Base-by-base conservation (phyloP, 2,888 invertebrate species). In the Microlaimidae sp. region DNA sequence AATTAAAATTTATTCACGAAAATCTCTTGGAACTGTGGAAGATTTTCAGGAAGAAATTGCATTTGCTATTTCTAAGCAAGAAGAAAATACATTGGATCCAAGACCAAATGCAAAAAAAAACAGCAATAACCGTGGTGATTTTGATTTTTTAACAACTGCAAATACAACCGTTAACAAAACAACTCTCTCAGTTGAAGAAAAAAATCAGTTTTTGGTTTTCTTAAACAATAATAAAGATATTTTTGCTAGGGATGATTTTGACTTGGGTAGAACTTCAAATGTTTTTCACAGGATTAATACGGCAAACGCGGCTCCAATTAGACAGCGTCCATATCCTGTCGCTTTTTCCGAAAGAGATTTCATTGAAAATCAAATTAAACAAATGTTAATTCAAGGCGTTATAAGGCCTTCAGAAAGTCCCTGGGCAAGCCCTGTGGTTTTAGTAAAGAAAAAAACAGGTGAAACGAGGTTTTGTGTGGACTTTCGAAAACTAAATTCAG, bases 341-440 rank as follows among this genome's bases (percentile, higher is more conserved):
- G 17, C 47, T 17, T 7, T 47, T 17, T 23, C n/a, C 13, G 26
- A 47, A 47, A 10, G 47, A 23, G 21, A 7, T 13, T 5, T 26
- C 21, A 7, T 23, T 17, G 19, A 21, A 13, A 27, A 47, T 17
- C 47, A 47, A 7, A 23, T 47, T 4, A 25, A 23, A 19, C 17
- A 47, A 10, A 47, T 47, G 47, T 5, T 13, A 25, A 17, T 54
- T 28, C 27, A 21, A 17, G 54, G 49, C 4, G 53, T 57, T n/a
- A 55, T 55, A 25, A 55, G 58, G 27, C 63, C 58, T 2, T 64
- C 64, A 2, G 54, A 52, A 3, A 63, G 63, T 29, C 66, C 69
- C 1, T 71, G 66, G 65, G 60, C 63, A 10, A 58, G 64, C 1
- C 69, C 67, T 1, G 59, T 67, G 3, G 64, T 69, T 5, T 48